Percentiles rank a stretch among this genome's conserved stretches.
phyloP scores from a whole-genome alignment of 1,140 invertebrate species.

The Drosophila neocordata region DNA sequence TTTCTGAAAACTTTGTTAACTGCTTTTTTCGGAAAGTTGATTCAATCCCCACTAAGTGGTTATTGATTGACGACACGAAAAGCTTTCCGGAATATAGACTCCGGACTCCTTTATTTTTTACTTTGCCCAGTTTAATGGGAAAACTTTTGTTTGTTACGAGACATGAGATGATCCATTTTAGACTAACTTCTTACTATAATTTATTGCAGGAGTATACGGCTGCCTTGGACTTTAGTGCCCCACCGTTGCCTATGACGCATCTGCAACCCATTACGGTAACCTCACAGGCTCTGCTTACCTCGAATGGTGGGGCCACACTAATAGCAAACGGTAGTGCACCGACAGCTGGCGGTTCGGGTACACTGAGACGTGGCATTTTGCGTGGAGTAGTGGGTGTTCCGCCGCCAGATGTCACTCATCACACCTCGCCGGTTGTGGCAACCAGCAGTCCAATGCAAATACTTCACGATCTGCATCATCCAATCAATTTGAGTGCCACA shows the following conservation, averaged over 20 bases:
- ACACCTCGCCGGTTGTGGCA: slow-evolving; percentile 50
- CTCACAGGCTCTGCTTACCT: slow-evolving; percentile 61
- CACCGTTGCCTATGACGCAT: slow-evolving; percentile 72
- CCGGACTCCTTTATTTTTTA: slow-evolving; percentile 30
- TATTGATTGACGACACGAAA: slow-evolving; percentile 9
- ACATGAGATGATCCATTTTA: slow-evolving; percentile 20
- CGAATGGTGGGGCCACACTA: slow-evolving; percentile 58
- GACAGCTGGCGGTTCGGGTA: slow-evolving; percentile 59
- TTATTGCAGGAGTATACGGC: slow-evolving; percentile 74
- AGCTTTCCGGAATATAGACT: slow-evolving; percentile 18
- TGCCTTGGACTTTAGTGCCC: slow-evolving; percentile 73
- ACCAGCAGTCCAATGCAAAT: slow-evolving; percentile 60
- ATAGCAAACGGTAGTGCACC: slow-evolving; percentile 34
- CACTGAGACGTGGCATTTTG: slow-evolving; percentile 74
- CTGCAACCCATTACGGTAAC: slow-evolving; percentile 74
- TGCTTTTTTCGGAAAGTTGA: background rate
- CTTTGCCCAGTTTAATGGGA: slow-evolving; percentile 68
- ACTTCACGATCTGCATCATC: slow-evolving; percentile 78
- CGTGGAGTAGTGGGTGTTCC: slow-evolving; percentile 73
- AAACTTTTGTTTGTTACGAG: slow-evolving; percentile 53
- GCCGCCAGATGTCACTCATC: slow-evolving; percentile 80
- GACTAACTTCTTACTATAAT: slow-evolving; percentile 5
- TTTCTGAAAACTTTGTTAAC: background rate
- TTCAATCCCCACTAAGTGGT: slow-evolving; percentile 13
- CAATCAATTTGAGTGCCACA: slow-evolving; percentile 72